These are phyloP conservation scores for Cotesia chilonis DNA, from an alignment of 1,140 invertebrate genomes.

Conservation along the genomic window DNA sequence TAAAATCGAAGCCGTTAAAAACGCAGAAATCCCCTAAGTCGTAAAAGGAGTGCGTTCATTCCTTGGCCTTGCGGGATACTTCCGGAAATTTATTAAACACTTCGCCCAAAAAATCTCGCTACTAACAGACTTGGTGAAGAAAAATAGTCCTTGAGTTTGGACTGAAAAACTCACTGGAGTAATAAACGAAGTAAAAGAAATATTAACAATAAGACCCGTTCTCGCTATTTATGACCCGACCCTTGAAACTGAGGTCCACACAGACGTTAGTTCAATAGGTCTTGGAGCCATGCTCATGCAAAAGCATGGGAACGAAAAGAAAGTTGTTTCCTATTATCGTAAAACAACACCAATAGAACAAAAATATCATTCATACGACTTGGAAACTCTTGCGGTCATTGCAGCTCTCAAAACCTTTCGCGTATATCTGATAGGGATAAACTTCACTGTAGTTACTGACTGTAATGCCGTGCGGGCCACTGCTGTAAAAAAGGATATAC, in stretches of 20 bases:
- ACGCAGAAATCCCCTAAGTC: slow-evolving; percentile 49
- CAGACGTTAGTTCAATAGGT: slow-evolving; percentile 47
- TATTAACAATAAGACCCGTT: not conserved
- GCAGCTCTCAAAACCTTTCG: slow-evolving; percentile 51
- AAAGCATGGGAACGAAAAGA: slow-evolving; percentile 26
- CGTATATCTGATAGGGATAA: slow-evolving; percentile 53
- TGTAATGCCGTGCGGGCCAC: slow-evolving; percentile 51
- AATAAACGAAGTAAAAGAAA: slow-evolving; percentile 14
- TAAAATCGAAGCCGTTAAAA: slow-evolving; percentile 52
- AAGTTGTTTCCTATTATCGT: slow-evolving; percentile 44
- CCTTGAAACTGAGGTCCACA: slow-evolving; percentile 44
- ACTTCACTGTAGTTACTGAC: slow-evolving; percentile 53
- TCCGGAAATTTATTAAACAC: slow-evolving; percentile 46
- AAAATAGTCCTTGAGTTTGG: slow-evolving; percentile 2
- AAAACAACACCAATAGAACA: slow-evolving; percentile 46
- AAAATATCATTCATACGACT: slow-evolving; percentile 57
- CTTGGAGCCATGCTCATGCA: slow-evolving; percentile 48
- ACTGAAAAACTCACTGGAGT: not conserved
- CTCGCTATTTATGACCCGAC: slow-evolving; percentile 34
- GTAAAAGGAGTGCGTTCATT: slow-evolving; percentile 49
- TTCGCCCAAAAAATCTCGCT: slow-evolving; percentile 41
- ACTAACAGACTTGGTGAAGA: slow-evolving; percentile 33
- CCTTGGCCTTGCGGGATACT: slow-evolving; percentile 51
- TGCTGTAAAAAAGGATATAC: slow-evolving; percentile 52
- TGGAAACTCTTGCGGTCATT: slow-evolving; percentile 51